Conservation (phyloP, 1,140 invertebrate species). For the Drosophila sturtevanti region DNA sequence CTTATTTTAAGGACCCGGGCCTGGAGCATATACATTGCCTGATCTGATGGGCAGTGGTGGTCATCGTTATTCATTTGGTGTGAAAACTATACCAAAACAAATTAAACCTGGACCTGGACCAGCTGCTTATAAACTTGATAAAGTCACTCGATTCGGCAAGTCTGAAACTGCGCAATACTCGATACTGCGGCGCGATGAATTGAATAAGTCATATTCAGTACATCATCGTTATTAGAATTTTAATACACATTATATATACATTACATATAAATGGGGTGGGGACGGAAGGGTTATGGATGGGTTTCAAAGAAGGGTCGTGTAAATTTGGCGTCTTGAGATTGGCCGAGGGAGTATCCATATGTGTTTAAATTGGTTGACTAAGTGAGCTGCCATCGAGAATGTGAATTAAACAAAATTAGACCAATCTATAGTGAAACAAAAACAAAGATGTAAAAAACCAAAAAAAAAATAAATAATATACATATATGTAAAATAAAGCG, state of each 20-base stretch:
- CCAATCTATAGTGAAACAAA: too few species aligned
- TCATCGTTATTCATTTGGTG: conserved; percentile 31
- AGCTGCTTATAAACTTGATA: conserved; percentile 37
- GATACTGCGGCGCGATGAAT: conserved; percentile 12
- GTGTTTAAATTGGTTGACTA: neutral
- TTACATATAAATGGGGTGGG: too few species aligned
- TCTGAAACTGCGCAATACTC: conserved; percentile 18
- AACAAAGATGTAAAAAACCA: too few species aligned
- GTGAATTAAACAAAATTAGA: too few species aligned
- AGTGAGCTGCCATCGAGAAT: neutral
- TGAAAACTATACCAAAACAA: neutral
- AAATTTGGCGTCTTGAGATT: neutral
- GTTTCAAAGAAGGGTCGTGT: too few species aligned
- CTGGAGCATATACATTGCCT: conserved; percentile 40
- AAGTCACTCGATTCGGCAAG: conserved; percentile 38
- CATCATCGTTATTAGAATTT: conserved; percentile 3
- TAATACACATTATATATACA: too few species aligned
- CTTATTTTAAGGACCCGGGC: conserved; percentile 38
- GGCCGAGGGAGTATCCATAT: neutral
- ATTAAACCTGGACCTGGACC: conserved; percentile 29
- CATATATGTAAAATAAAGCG: too few species aligned
- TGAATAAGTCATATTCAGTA: conserved; percentile 15
- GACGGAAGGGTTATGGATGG: too few species aligned
- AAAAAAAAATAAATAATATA: too few species aligned
- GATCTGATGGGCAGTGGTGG: conserved; percentile 23